Base-by-base conservation (phyloP, 2,797 vertebrate genomes). In the Lophotriccus pileatus region DNA sequence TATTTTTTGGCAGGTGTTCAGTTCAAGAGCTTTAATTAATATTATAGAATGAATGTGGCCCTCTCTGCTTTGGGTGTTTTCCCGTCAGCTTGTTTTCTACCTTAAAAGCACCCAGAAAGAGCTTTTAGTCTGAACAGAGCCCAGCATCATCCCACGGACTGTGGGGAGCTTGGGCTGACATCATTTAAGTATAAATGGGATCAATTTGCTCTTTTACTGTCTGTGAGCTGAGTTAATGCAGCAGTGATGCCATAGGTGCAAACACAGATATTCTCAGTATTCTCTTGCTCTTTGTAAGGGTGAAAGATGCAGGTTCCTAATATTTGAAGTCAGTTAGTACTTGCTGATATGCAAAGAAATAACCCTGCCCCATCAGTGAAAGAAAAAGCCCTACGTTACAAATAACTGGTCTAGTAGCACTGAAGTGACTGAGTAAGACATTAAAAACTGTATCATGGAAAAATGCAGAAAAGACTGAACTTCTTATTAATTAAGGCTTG, bases 351-450 rank as follows among this genome's bases (percentile, higher is more conserved):
- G 17, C 43, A 67, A 47, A 49, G 34, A 67, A 41, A 68, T 47
- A 27, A 74, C 15, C 14, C 34, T 59, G 43, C 43, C 15, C 50
- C 24, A 25, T 58, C 43, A n/a, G 39, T 36, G 36, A n/a, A 69
- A 67, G 30, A 10, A 14, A 25, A 23, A n/a, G 20, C 44, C 2
- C 1, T 41, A 11, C 55, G 46, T 64, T 56, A 56, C 9, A 37
- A 73, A 16, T 6, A 50, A 30, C 2, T 55, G 36, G 23, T 32
- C 53, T 50, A 46, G 32, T 18, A 55, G 23, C 17, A 36, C 55
- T 76, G 1, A 76, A 62, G 10, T 52, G 16, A n/a, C 22, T 34
- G 2, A 9, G 9, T 43, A 55, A 81, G 32, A 20, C 0, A 0
- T 49, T 66, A 39, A 85, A 87, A 78, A 32, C 18, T 32, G 9